Evolutionary conservation across 1,140 invertebrate species (phyloP).

Genomic region (Lepidostoma basale): DNA sequence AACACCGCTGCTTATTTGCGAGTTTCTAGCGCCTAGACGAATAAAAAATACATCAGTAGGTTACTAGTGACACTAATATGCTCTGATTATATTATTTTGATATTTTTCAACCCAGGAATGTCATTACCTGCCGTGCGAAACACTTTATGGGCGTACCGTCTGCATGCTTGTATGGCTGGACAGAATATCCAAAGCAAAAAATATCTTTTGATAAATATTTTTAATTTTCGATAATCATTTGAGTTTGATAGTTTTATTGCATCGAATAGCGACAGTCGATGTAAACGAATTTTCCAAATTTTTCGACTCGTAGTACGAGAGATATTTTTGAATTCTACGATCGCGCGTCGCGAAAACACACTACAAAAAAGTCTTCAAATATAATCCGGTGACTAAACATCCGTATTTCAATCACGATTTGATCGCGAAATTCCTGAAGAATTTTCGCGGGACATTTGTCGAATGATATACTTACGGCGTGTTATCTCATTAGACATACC

Average conservation of each 20-base stretch:
- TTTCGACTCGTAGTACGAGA: neutral
- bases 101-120: neutral
- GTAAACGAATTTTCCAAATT: slow-evolving; percentile 1
- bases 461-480: neutral
- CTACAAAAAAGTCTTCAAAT: neutral
- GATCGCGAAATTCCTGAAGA: neutral
- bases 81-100: too few species aligned
- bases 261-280: slow-evolving; percentile 7
- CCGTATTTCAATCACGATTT: slow-evolving; percentile 14
- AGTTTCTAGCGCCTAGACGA: too few species aligned
- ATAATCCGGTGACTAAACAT: slow-evolving; percentile 19
- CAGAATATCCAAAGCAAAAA: neutral
- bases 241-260: neutral
- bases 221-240: neutral
- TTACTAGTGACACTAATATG: too few species aligned
- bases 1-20: too few species aligned
- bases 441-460: neutral
- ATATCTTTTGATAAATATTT: neutral
- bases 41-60: too few species aligned
- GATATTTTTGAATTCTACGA: slow-evolving; percentile 2
- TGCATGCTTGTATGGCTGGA: neutral
- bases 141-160: neutral
- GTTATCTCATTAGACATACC: slow-evolving; percentile 16
- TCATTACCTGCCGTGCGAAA: neutral
- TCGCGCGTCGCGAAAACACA: neutral